These are phyloP conservation scores for Muscicapa adusta DNA, from an alignment of 2,113 vertebrate species.

Conservation along the genomic window DNA sequence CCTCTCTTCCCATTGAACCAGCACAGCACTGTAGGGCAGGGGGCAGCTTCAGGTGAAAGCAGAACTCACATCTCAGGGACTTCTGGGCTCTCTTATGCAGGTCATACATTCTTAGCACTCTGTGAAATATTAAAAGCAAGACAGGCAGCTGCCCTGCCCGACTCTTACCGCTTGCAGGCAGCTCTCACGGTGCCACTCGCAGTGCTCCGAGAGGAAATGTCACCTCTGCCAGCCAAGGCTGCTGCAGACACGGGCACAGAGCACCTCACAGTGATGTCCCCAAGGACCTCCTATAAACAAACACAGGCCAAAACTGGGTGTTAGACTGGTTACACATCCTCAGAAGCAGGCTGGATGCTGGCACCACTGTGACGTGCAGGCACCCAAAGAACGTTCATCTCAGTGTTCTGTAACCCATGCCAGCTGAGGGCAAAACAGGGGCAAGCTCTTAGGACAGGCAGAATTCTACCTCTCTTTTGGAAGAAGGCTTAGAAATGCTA, in stretches of 20 bases:
- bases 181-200: accelerated
- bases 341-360: neutral
- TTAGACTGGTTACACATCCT: neutral
- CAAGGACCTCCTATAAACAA: neutral
- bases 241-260: neutral
- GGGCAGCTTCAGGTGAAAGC: neutral
- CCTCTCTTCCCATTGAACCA: accelerated
- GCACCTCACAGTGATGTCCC: neutral
- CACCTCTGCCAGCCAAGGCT: neutral
- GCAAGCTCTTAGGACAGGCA: neutral
- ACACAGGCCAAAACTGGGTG: neutral
- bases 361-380: neutral
- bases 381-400: neutral
- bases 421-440: neutral
- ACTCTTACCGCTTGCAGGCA: neutral
- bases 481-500: neutral
- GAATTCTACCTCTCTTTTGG: neutral
- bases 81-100: neutral
- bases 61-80: neutral
- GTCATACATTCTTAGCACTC: neutral
- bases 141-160: neutral
- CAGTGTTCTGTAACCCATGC: neutral
- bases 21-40: accelerated
- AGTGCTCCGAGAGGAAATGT: accelerated
- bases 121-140: neutral